Conservation (phyloP, 2,797 vertebrate genomes). For the Argya squamiceps region DNA sequence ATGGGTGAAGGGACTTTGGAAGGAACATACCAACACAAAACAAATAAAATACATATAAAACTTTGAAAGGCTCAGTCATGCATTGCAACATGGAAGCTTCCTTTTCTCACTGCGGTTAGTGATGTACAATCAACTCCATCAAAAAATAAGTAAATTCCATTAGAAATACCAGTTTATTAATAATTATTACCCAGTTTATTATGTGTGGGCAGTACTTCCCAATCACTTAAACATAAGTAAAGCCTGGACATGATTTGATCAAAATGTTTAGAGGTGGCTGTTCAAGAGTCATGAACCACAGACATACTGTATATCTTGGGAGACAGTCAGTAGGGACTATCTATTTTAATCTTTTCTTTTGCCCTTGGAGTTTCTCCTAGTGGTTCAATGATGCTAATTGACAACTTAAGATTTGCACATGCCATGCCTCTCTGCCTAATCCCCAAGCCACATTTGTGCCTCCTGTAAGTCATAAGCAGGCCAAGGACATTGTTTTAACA, state of each 20-base stretch:
- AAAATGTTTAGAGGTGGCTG: not conserved
- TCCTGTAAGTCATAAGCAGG: constrained; percentile 56
- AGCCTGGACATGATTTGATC: constrained; percentile 25
- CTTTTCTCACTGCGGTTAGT: not conserved
- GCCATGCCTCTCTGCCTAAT: constrained; percentile 47
- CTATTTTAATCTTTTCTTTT: constrained; percentile 60
- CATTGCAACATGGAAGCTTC: not conserved
- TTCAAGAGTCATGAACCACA: constrained; percentile 29
- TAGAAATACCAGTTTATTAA: constrained; percentile 12
- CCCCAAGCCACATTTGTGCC: constrained; percentile 46
- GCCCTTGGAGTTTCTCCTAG: constrained; percentile 54
- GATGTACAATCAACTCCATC: not conserved
- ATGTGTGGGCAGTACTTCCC: constrained; percentile 27
- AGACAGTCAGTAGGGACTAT: not conserved
- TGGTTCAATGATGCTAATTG: constrained; percentile 65
- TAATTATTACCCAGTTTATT: not conserved
- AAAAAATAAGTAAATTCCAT: not conserved
- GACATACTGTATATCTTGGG: not conserved
- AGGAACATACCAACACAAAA: too few relatives aligned
- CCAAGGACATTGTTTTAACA: constrained; percentile 66
- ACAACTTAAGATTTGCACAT: constrained; percentile 61
- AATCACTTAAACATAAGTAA: constrained; percentile 27
- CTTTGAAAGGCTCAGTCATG: too few relatives aligned
- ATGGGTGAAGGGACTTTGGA: too few relatives aligned
- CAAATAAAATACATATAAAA: too few relatives aligned